Evolutionary conservation across 1,140 invertebrate species (phyloP), one percentile per base, ranked within the genome.

Genomic region (Trichonephila clavata): DNA sequence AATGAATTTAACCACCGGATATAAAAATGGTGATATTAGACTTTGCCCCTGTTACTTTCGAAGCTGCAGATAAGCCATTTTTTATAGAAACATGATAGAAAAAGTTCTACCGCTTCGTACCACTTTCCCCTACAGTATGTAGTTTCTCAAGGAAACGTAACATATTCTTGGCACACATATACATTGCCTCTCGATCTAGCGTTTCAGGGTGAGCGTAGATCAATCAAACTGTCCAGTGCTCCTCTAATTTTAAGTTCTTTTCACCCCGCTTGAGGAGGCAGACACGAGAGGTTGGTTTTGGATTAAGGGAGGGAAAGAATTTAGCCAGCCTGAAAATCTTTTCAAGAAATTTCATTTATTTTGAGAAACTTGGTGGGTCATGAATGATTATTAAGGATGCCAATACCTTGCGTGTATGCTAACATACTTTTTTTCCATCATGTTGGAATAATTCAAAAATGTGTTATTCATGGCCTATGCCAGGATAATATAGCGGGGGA

Each of bases 141-240:
- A 50, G 81, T 84, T 84, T 84, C 81, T 43, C 43, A 84, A 57
- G 81, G 81, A 50, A 84, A 84, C 81, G 81, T 84, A 84, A 84
- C 81, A 84, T 84, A 84, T 84, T 84, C 81, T 43, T 43, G 81
- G 81, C 81, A 84, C 57, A 59, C 81, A 84, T 59, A 57, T 59
- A 57, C 43, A 59, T n/a, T 24, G 81, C 27, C 13, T n/a, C n/a
- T 65, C 63, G n/a, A n/a, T 65, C 63, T 65, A 65, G n/a, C 63
- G 63, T 65, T 65, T n/a, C 21, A 14, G 6, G 18, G 81, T n/a
- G 81, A 84, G 81, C 32, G 39, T 32, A 89, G 87, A 89, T 89
- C 87, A 89, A 89, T 89, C 87, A 89, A 89, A 89, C 61, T 89
- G 87, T 89, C 87, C 61, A 57, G 27, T n/a, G 87, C 63, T 89